These are phyloP conservation scores for Erebia ligea DNA, from an alignment of 2,888 invertebrate genomes.

Conservation along the genomic window DNA sequence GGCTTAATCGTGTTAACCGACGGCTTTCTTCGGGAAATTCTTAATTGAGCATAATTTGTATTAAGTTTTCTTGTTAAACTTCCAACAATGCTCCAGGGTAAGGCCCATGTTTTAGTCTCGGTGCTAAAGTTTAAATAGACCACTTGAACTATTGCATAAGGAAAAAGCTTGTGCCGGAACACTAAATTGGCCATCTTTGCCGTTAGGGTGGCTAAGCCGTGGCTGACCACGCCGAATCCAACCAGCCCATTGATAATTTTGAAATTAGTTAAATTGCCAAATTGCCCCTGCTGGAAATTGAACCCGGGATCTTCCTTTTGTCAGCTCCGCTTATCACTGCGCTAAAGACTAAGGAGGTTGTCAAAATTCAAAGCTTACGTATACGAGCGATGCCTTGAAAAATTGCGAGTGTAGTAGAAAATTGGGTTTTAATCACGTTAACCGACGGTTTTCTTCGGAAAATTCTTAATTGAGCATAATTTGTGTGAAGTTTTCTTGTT, in stretches of 20 bases:
- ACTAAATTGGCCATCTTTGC: too few species aligned
- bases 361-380: too few species aligned
- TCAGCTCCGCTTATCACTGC: too few species aligned
- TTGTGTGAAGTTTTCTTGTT: constrained; percentile 37
- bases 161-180: neutral
- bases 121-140: constrained; percentile 26
- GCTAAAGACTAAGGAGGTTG: too few species aligned
- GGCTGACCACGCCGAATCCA: too few species aligned
- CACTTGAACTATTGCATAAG: constrained; percentile 25
- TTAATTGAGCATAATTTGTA: constrained; percentile 37
- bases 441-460: neutral
- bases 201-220: too few species aligned
- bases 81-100: constrained; percentile 27
- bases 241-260: too few species aligned
- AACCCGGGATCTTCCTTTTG: too few species aligned
- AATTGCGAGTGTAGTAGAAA: neutral
- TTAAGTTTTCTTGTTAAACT: constrained; percentile 38
- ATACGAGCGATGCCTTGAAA: too few species aligned
- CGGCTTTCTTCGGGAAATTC: constrained; percentile 19
- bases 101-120: constrained; percentile 27
- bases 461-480: constrained; percentile 37
- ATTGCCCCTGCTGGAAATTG: too few species aligned
- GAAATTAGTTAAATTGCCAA: too few species aligned
- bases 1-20: neutral
- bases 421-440: constrained; percentile 5